These are phyloP conservation scores for Apis laboriosa DNA, from an alignment of 1,140 invertebrate species.

Conservation along the genomic window DNA sequence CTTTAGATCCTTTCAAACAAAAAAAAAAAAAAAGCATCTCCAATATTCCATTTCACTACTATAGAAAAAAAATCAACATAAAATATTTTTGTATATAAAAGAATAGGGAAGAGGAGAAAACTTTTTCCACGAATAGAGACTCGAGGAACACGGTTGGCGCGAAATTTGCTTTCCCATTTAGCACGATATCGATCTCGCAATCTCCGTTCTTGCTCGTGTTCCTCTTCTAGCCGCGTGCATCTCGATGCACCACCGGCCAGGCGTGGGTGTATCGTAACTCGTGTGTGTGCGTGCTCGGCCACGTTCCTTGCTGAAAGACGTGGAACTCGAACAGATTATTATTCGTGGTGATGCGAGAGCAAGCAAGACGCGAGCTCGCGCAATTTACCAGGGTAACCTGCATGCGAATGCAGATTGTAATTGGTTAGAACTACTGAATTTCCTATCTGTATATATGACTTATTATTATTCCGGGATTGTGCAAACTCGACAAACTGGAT, in stretches of 20 bases:
- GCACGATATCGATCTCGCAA: slow-evolving; percentile 50
- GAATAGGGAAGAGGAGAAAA: not conserved
- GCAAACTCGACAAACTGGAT: slow-evolving; percentile 44
- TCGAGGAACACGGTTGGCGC: slow-evolving; percentile 10
- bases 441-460: slow-evolving; percentile 65
- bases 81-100: too few relatives aligned
- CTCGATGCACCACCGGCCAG: not conserved
- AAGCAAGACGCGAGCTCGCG: slow-evolving; percentile 26
- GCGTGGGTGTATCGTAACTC: not conserved
- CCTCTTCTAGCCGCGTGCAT: not conserved
- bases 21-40: not conserved
- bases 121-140: not conserved
- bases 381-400: slow-evolving; percentile 22
- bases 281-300: not conserved
- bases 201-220: slow-evolving; percentile 3
- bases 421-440: slow-evolving; percentile 58
- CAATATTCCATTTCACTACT: too few relatives aligned
- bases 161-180: slow-evolving; percentile 59
- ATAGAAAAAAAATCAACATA: not conserved
- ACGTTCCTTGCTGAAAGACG: not conserved
- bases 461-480: slow-evolving; percentile 68
- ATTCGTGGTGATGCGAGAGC: slow-evolving; percentile 29
- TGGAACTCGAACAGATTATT: slow-evolving; percentile 50
- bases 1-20: too few relatives aligned
- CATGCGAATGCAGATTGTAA: slow-evolving; percentile 59